Evolutionary conservation across 1,140 invertebrate species (phyloP), one percentile per base, ranked within the genome.

Genomic region (Drosophila quadrilineata): DNA sequence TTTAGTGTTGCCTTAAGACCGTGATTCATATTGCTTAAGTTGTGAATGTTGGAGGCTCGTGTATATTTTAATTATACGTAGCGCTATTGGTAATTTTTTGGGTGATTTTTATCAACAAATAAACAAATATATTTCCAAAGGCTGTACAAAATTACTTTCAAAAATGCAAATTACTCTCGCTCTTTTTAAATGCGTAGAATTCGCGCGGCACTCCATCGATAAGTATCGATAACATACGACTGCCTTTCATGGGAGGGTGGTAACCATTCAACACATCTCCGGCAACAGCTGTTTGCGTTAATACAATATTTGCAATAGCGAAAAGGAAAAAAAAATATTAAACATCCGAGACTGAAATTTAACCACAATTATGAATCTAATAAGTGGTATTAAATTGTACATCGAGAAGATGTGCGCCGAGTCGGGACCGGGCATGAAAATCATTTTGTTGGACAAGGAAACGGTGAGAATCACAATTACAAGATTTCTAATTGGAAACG

Each of bases 401-500:
- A 94, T 99, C 59, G 95, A 96, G 24, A 97, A 97, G 91, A 99
- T 99, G 97, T 97, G 97, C n/a, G 95, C 98, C 62, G 96, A 99
- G 77, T 96, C 96, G 91, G 98, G 98, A 2, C 96, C 97, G 4
- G 98, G 98, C 29, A 99, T 99, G 98, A 99, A 99, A 94, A 96
- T 99, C 24, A 93, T 99, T 64, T 91, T 99, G 24, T 97, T 99
- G 95, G 98, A 99, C 90, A 98, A 97, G 91, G 96, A 99, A 91
- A 99, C 98, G 71, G 97, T 98, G 91, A 89, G 91, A 87, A 41
- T 1, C 1, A 28, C 1, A n/a, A n/a, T n/a, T n/a, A n/a, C n/a
- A n/a, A n/a, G n/a, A n/a, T n/a, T n/a, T n/a, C n/a, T n/a, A n/a
- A n/a, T n/a, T n/a, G n/a, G n/a, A n/a, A n/a, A n/a, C n/a, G n/a